Base-by-base conservation (phyloP, 1,140 invertebrate species). In the Lethrus apterus region DNA sequence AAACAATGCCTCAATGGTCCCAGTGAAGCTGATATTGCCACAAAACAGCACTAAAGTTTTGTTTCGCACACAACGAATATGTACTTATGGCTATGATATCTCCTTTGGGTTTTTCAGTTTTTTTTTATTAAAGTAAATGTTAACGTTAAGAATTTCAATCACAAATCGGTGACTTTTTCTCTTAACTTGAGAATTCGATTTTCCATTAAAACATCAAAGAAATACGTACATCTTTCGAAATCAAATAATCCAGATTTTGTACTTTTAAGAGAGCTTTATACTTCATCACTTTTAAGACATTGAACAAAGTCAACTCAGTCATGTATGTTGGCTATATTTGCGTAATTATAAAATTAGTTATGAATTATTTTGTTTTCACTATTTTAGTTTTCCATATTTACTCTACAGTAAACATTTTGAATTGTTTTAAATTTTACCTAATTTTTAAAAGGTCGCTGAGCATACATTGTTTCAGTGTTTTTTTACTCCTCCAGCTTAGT, bases 41-140 rank as follows among this genome's bases (percentile, higher is more conserved):
- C 57, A 53, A 57, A 59, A 59, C 55, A 52, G 51, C 55, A 59
- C 57, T 59, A 59, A 59, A 59, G 57, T 59, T 59, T 57, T 59
- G 55, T 52, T 55, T 51, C 49, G 45, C 51, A 51, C 48, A 51
- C 40, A 49, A 35, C 51, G 52, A 49, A 55, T 55, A 55, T 55
- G 50, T 55, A 55, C 53, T 55, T 55, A 52, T 45, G 50, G 44
- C 54, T 51, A 55, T 52, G 49, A 50, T 46, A 55, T 52, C 55
- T 54, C 54, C 48, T 29, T 43, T 47, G 55, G 53, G 48, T 40
- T 43, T 44, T 50, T 23, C 31, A 48, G 36, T 38, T 51, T 53
- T 53, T 51, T 56, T 56, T 56, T 56, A 56, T 56, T 56, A 56
- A 55, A 54, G 44, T 35, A 44, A 48, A 51, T 38, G 45, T 40